Conservation (phyloP, 2,888 invertebrate genomes). For the Mimachlamys varia region DNA sequence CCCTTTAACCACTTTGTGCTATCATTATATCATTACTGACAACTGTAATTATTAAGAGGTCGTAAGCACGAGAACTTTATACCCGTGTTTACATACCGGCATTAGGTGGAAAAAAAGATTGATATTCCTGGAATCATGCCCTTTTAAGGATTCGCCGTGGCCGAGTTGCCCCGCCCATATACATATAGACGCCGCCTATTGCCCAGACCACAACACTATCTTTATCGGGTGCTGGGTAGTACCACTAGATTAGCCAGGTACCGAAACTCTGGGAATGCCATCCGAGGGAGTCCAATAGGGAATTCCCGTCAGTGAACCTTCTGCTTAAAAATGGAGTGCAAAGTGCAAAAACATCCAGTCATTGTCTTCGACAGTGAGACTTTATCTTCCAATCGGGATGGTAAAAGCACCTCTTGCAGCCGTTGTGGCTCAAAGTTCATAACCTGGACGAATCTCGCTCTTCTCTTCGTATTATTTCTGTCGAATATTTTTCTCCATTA, state of each 20-base stretch:
- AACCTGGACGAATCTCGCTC: neutral
- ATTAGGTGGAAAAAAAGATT: neutral
- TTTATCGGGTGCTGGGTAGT: neutral
- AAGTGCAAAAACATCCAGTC: conserved; percentile 23
- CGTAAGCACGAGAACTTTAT: neutral
- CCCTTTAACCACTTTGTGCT: too few relatives aligned
- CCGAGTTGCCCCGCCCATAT: neutral
- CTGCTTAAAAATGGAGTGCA: conserved; percentile 19
- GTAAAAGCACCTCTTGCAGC: neutral
- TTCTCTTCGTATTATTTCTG: neutral
- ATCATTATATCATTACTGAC: too few relatives aligned
- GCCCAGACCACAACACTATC: neutral
- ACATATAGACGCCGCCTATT: neutral
- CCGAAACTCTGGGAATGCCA: conserved; percentile 5
- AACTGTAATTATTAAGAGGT: too few relatives aligned
- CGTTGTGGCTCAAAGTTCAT: neutral
- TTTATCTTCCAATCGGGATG: neutral
- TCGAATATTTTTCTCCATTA: neutral
- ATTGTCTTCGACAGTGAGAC: neutral
- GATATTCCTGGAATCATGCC: neutral
- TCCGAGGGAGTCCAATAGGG: neutral
- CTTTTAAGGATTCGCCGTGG: neutral
- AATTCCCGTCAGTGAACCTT: neutral
- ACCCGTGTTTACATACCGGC: neutral
- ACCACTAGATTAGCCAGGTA: neutral